phyloP scores from a whole-genome alignment of 2,888 invertebrate genomes.

The Phyllotreta striolata region DNA sequence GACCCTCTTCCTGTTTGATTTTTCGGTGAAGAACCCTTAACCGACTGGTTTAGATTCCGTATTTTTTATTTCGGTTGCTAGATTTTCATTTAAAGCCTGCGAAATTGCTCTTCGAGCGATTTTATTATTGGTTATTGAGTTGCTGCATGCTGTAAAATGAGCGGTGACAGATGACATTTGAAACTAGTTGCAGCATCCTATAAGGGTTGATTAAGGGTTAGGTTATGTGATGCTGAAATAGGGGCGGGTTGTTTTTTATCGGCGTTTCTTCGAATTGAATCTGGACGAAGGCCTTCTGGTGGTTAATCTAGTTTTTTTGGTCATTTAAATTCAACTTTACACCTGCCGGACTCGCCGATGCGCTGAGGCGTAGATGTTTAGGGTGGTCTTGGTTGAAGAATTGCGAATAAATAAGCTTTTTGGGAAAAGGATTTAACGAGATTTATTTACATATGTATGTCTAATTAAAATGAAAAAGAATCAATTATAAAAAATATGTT shows the following conservation, averaged over 20 bases:
- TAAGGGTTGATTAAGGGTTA: slow-evolving; percentile 20
- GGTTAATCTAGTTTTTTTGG: slow-evolving; percentile 23
- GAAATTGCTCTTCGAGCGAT: background rate
- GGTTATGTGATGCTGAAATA: slow-evolving; percentile 27
- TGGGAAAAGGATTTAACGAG: background rate
- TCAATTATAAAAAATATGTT: too few relatives aligned
- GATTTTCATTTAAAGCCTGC: background rate
- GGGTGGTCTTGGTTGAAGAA: background rate
- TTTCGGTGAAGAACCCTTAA: slow-evolving; percentile 12
- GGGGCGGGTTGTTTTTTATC: slow-evolving; percentile 21
- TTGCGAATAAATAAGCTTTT: slow-evolving; percentile 4
- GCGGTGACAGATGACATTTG: slow-evolving; percentile 25
- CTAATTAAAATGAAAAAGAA: too few relatives aligned
- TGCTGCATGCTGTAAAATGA: slow-evolving; percentile 2
- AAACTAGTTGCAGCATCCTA: slow-evolving; percentile 28
- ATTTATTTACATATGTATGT: too few relatives aligned
- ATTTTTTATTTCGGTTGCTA: background rate
- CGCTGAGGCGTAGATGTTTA: slow-evolving; percentile 2
- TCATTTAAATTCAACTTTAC: slow-evolving; percentile 5
- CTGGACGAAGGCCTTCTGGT: background rate
- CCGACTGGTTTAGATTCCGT: background rate
- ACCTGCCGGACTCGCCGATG: slow-evolving; percentile 23
- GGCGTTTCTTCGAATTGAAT: slow-evolving; percentile 4
- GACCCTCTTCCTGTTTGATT: slow-evolving; percentile 39
- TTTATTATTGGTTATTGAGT: background rate